Evolutionary conservation across 2,797 vertebrate species (phyloP).

Genomic region (Sebastolobus alascanus): DNA sequence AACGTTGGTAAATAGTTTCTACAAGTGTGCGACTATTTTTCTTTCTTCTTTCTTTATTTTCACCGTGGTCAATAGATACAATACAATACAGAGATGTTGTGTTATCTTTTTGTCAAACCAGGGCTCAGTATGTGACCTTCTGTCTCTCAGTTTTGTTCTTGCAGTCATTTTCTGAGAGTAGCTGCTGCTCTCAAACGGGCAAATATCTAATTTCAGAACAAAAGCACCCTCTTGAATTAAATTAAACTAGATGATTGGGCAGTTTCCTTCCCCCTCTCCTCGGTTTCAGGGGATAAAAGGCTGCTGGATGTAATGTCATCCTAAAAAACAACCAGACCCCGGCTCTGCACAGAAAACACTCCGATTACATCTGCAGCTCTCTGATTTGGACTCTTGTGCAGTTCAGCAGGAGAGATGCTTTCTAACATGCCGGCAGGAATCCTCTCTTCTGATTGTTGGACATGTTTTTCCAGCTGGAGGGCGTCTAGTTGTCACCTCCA

Average conservation of each 20-base stretch:
- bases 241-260: slow-evolving; percentile 6
- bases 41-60: no score
- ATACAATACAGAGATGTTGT: not conserved
- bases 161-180: not conserved
- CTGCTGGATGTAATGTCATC: not conserved
- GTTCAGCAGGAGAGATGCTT: slow-evolving; percentile 1
- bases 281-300: slow-evolving; percentile 3
- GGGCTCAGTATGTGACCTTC: not conserved
- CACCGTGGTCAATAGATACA: no score
- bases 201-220: slow-evolving; percentile 8
- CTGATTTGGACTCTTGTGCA: slow-evolving; percentile 9
- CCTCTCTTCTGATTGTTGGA: slow-evolving; percentile 15
- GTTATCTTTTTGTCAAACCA: not conserved
- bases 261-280: not conserved
- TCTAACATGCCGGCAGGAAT: not conserved
- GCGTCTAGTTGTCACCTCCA: not conserved
- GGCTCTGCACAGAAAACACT: not conserved
- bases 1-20: no score
- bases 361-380: slow-evolving; percentile 20
- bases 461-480: slow-evolving; percentile 4
- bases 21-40: no score
- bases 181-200: not conserved
- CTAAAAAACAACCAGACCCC: not conserved
- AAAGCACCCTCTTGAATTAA: not conserved
- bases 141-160: not conserved